phyloP scores from a whole-genome alignment of 2,888 invertebrate species.

The Oscheius sp. region DNA sequence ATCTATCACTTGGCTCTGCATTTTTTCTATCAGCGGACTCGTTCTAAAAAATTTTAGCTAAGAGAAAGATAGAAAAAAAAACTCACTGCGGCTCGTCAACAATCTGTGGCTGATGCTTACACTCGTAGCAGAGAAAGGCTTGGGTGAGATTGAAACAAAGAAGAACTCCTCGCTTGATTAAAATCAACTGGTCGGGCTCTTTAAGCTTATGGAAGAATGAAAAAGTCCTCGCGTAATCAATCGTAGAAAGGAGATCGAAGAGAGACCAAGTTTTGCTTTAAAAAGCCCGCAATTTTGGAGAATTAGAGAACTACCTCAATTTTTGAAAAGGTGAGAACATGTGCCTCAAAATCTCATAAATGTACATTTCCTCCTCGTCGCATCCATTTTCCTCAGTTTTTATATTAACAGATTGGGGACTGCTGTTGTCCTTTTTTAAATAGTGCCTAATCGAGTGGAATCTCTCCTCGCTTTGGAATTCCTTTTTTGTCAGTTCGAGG shows the following conservation, averaged over 20 bases:
- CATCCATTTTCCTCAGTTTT: background rate
- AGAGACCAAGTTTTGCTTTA: slow-evolving; percentile 44
- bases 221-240: slow-evolving; percentile 53
- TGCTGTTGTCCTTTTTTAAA: background rate
- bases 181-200: background rate
- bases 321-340: background rate
- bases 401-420: too few relatives aligned
- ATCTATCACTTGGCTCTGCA: slow-evolving; percentile 5
- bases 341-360: background rate
- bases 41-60: slow-evolving; percentile 10
- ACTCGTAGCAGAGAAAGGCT: background rate
- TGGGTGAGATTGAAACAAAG: slow-evolving; percentile 2
- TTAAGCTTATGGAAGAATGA: slow-evolving; percentile 43
- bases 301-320: background rate
- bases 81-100: background rate
- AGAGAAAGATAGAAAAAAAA: background rate
- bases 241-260: slow-evolving; percentile 40
- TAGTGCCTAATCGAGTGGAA: background rate
- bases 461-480: background rate
- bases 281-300: too few relatives aligned
- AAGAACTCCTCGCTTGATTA: background rate
- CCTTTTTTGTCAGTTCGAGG: background rate
- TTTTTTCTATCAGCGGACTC: background rate
- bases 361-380: background rate
- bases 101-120: background rate